Evolutionary conservation across 2,113 vertebrate genomes (phyloP).

Genomic region (Calyptomena viridis): DNA sequence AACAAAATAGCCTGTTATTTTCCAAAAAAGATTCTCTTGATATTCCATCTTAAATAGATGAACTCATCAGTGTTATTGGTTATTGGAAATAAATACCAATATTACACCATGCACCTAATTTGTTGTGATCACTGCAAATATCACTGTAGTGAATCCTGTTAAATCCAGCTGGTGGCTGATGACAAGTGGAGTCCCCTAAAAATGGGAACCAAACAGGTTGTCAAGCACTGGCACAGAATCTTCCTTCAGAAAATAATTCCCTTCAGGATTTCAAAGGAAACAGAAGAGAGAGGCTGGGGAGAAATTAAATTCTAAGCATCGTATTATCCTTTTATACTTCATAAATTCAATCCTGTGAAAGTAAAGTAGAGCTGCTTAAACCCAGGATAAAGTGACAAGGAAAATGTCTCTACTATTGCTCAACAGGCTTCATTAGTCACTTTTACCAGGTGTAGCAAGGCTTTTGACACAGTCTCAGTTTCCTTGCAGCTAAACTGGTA

Average conservation of each 20-base stretch:
- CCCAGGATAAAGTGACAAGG: too few species aligned
- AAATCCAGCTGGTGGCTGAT: neutral
- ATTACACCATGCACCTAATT: neutral
- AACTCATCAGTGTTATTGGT: neutral
- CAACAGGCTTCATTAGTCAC: too few species aligned
- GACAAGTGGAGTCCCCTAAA: neutral
- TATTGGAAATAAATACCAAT: neutral
- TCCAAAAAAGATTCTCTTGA: neutral
- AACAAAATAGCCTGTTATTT: neutral
- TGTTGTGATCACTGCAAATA: neutral
- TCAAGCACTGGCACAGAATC: neutral
- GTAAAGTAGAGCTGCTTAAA: too few species aligned
- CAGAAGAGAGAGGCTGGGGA: neutral
- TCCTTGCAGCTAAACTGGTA: too few species aligned
- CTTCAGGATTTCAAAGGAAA: neutral
- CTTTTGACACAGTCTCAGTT: too few species aligned
- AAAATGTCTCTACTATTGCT: too few species aligned
- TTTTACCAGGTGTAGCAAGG: too few species aligned
- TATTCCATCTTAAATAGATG: neutral
- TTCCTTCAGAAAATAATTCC: neutral
- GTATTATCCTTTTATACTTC: neutral
- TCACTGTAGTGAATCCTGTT: too few species aligned
- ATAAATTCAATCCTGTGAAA: too few species aligned
- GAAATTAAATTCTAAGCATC: neutral
- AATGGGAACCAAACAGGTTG: neutral